Evolutionary conservation across 2,888 invertebrate species (phyloP), one percentile per base, ranked within the genome.

Genomic region (Pomacea canaliculata): DNA sequence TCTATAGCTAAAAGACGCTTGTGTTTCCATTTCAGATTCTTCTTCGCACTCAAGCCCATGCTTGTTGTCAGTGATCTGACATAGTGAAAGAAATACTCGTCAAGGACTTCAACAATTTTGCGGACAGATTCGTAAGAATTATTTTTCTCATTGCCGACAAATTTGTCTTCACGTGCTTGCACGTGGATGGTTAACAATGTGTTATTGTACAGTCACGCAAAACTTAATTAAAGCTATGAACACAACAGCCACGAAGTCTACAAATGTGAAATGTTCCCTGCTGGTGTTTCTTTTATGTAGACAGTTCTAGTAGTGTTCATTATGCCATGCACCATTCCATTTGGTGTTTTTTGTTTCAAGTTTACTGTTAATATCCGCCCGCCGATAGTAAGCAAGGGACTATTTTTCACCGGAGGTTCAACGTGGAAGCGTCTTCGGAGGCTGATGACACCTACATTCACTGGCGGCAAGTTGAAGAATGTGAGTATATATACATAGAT

Each of bases 381-480:
- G 63, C 4, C 63, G 27, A n/a, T 27, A 23, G 63, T 63, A n/a
- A 19, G 9, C 27, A 63, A 63, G 19, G 63, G 63, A 27, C 19
- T 79, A 0, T 76, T 79, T n/a, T 79, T 78, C 60, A 68, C 60
- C 12, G 27, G 65, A 3, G 76, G 78, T 0, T 18, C 23, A 9
- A 56, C 27, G 9, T 79, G 79, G 79, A 68, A 66, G 19, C 37
- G 79, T 1, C 60, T 77, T 12, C 76, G 79, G 0, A 71, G 70
- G 37, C 75, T 77, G 56, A 74, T 79, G 71, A 79, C 76, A n/a
- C 78, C 79, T 7, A 71, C 78, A 5, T 79, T 79, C 59, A 79
- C 76, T 46, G 62, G 68, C 62, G 76, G 76, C 27, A 79, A 79
- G 56, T 70, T 79, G 9, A 70, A 73, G 48, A 63, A 62, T 7